phyloP scores from a whole-genome alignment of 2,797 vertebrate species.

The Falco berigora region DNA sequence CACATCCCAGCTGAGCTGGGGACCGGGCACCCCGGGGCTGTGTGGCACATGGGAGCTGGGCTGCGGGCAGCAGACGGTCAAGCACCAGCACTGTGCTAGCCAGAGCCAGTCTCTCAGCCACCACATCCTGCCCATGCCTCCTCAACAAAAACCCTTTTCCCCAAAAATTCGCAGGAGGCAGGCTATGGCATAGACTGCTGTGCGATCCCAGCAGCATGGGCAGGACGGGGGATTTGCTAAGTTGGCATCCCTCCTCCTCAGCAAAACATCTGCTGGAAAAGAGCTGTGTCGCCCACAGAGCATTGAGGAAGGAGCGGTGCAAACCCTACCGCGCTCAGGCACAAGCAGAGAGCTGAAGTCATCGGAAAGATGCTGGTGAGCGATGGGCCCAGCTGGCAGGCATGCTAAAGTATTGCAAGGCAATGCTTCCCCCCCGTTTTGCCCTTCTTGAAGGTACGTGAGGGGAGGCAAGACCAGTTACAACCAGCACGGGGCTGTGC shows the following conservation, averaged over 20 bases:
- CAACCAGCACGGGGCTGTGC: accelerated
- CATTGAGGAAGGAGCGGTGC: background rate
- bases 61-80: background rate
- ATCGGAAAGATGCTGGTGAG: background rate
- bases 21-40: background rate
- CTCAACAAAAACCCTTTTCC: background rate
- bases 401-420: background rate
- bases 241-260: background rate
- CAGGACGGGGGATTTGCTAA: background rate
- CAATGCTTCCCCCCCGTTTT: background rate
- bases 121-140: accelerated
- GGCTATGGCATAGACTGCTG: background rate
- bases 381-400: accelerated
- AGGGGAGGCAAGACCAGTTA: background rate
- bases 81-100: accelerated
- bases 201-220: background rate
- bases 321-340: accelerated
- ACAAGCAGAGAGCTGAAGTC: background rate
- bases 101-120: background rate
- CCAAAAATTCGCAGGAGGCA: background rate
- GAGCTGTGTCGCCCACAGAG: background rate
- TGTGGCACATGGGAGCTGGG: background rate
- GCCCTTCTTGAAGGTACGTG: background rate
- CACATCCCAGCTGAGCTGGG: background rate
- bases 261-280: background rate